Percentiles rank a stretch among this genome's conserved stretches.
phyloP scores from a whole-genome alignment of 2,888 invertebrate genomes.

The Melieria picta region DNA sequence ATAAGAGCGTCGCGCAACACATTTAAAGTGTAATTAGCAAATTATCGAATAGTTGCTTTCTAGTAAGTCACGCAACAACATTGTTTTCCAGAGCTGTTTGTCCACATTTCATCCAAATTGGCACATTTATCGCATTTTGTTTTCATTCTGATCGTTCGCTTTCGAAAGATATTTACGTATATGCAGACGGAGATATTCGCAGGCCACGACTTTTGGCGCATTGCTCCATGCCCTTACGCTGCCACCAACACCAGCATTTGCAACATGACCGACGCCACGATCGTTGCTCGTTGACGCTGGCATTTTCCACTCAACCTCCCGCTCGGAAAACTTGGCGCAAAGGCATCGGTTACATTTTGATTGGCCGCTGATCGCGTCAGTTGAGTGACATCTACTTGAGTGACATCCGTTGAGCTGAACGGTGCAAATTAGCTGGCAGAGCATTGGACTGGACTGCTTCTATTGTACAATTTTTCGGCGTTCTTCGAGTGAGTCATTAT shows the following conservation, averaged over 20 bases:
- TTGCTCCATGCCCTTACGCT: neutral
- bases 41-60: neutral
- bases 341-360: conserved; percentile 14
- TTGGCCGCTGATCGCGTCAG: conserved; percentile 40
- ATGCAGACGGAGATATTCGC: neutral
- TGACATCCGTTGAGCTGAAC: neutral
- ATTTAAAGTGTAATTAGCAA: neutral
- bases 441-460: conserved; percentile 1
- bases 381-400: conserved; percentile 35
- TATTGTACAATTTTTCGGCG: neutral
- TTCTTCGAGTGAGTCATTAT: conserved; percentile 20
- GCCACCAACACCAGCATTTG: neutral
- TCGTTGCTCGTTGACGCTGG: neutral
- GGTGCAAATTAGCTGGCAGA: neutral
- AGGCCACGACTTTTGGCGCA: neutral
- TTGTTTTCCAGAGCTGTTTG: too few relatives aligned
- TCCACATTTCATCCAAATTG: neutral
- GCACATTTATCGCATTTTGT: conserved; percentile 36
- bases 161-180: neutral
- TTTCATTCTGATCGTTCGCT: conserved; percentile 54
- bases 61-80: too few relatives aligned
- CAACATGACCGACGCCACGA: too few relatives aligned
- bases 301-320: neutral
- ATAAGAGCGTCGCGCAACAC: too few relatives aligned
- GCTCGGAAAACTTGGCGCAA: conserved; percentile 3